phyloP scores from a whole-genome alignment of 1,140 invertebrate genomes.

The Pararge aegeria region DNA sequence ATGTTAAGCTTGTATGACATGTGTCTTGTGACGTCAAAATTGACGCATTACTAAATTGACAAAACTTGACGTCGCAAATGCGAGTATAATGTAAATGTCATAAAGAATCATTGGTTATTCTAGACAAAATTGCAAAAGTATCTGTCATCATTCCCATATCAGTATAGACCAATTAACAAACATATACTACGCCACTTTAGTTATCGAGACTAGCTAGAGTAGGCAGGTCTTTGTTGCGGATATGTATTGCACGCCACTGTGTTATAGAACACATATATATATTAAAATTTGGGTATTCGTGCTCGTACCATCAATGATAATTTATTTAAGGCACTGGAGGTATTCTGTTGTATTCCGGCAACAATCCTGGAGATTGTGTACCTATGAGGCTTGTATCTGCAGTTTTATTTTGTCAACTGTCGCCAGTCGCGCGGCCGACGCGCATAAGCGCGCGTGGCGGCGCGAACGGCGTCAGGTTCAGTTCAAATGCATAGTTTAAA shows the following conservation, averaged over 20 bases:
- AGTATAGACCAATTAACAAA: too few species aligned
- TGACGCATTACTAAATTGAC: too few species aligned
- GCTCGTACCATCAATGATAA: conserved; percentile 6
- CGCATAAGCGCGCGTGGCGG: neutral
- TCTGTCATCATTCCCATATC: too few species aligned
- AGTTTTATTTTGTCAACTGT: conserved; percentile 36
- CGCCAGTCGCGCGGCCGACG: neutral
- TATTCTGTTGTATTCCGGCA: conserved; percentile 31
- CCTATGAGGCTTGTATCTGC: conserved; percentile 51
- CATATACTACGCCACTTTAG: too few species aligned
- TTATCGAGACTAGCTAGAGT: too few species aligned
- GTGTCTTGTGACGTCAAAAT: neutral
- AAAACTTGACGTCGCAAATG: too few species aligned
- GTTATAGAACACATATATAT: neutral
- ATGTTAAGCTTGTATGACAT: too few species aligned
- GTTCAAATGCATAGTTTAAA: conserved; percentile 71
- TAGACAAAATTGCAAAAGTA: too few species aligned
- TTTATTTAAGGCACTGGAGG: conserved; percentile 42
- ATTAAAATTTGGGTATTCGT: neutral
- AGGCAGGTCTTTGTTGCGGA: too few species aligned
- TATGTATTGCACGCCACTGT: too few species aligned
- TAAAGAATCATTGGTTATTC: too few species aligned
- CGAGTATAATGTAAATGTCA: too few species aligned
- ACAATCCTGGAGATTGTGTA: conserved; percentile 56
- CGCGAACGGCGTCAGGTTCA: conserved; percentile 22